Evolutionary conservation across 2,113 vertebrate species (phyloP).

Genomic region (Beaufortia kweichowensis): DNA sequence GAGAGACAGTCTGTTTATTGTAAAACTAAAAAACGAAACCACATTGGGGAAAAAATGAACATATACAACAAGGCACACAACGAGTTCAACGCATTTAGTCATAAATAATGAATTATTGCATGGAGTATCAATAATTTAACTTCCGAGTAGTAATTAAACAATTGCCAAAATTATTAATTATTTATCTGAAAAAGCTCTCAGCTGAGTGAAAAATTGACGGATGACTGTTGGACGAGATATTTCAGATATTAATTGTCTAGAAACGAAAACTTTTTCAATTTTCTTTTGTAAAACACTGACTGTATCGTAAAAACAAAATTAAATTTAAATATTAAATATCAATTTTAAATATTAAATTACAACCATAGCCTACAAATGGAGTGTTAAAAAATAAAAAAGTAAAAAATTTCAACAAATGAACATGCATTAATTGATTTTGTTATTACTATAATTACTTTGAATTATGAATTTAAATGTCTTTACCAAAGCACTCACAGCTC

Average conservation of each 20-base stretch:
- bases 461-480: too few relatives aligned
- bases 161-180: conserved; percentile 85
- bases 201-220: conserved; percentile 57
- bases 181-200: conserved; percentile 70
- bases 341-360: too few relatives aligned
- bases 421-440: too few relatives aligned
- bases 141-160: conserved; percentile 85
- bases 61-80: conserved; percentile 2
- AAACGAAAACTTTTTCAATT: conserved; percentile 8
- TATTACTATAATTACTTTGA: too few relatives aligned
- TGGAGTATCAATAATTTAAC: conserved; percentile 85
- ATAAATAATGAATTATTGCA: conserved; percentile 87
- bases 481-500: background rate
- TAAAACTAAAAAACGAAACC: background rate
- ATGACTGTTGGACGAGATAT: conserved; percentile 41
- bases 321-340: too few relatives aligned
- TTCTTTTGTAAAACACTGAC: background rate
- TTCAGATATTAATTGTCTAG: conserved; percentile 27
- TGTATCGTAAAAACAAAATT: too few relatives aligned
- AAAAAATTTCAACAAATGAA: too few relatives aligned
- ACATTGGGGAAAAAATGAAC: background rate
- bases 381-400: too few relatives aligned
- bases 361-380: too few relatives aligned
- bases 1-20: background rate
- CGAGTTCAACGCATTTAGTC: conserved; percentile 65